These are phyloP conservation scores for Elachura formosa DNA, from an alignment of 2,113 vertebrate genomes.

Conservation along the genomic window DNA sequence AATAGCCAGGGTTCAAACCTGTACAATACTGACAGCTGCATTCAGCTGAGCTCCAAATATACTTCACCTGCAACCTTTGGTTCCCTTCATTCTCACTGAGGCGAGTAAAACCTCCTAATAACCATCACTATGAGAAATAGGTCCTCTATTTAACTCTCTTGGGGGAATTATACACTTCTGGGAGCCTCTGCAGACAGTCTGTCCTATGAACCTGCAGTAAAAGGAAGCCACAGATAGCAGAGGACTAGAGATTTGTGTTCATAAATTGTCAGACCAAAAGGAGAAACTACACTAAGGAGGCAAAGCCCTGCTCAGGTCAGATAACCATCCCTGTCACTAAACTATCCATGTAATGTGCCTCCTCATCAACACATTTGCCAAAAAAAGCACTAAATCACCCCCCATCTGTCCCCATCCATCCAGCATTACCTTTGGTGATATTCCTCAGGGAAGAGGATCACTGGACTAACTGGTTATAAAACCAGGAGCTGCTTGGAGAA, in stretches of 20 bases:
- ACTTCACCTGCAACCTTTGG: background rate
- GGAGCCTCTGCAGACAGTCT: background rate
- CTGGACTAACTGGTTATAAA: background rate
- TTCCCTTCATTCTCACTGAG: background rate
- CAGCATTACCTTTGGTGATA: background rate
- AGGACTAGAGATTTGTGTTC: background rate
- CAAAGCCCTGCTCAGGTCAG: background rate
- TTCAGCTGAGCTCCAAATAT: background rate
- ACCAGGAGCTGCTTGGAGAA: background rate
- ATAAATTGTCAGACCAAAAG: background rate
- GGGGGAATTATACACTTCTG: background rate
- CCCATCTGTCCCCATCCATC: background rate
- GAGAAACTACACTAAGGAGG: background rate
- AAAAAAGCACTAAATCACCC: background rate
- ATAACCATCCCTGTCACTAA: background rate
- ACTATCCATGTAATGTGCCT: background rate
- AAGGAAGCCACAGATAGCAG: background rate
- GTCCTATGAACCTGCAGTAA: background rate
- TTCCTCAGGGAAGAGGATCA: background rate
- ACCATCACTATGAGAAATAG: background rate
- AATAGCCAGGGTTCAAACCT: background rate
- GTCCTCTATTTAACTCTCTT: background rate
- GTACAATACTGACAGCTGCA: background rate
- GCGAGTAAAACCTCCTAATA: background rate
- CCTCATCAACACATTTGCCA: background rate